Evolutionary conservation across 92 coral and sea anemone genomes (phyloP), one percentile per base, ranked within the genome.

Genomic region (Zoanthus sociatus): DNA sequence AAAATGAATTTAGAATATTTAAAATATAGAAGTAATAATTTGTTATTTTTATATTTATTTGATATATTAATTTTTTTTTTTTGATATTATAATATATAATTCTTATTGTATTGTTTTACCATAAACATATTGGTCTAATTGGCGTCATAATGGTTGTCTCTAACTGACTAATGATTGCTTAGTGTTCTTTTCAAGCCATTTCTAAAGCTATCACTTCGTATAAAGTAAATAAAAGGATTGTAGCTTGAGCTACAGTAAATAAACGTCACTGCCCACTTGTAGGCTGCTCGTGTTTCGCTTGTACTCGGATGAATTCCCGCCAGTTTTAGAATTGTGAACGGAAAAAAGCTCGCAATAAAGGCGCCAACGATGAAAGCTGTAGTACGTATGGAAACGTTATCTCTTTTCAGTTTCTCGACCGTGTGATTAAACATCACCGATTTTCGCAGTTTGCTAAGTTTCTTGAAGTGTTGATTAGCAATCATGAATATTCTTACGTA

Each of bases 191-290:
- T 81, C 47, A 81, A 50, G 44, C 75, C 85, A 10, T 81, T 81
- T 31, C 85, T 64, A 55, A 81, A 81, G 13, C 85, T 74, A 17
- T 81, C 75, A 66, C 85, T 81, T 64, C 85, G 74, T 18, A 81
- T 15, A 53, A 81, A 81, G 42, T 81, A 81, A 20, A 81, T 81
- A 20, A 81, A 81, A n/a, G 85, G 85, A 46, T 81, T 81, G 85
- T 81, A 81, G 75, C 85, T 81, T 1, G 85, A 81, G 46, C 85
- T 64, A 46, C 75, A 66, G 20, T 81, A 81, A 13, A 81, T 81
- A 9, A 81, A 46, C 3, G 85, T 81, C 46, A 81, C 85, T 0
- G 85, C 76, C 85, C 85, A 81, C 46, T 81, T 64, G 37, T 64
- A 81, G 7, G 76, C 85, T 3, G 85, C 85, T 18, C 85, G 53